A percentile compares a stretch with the other conserved stretches of the same genome.
phyloP scores from a whole-genome alignment of 2,888 invertebrate genomes.

The Auanema freiburgensis region DNA sequence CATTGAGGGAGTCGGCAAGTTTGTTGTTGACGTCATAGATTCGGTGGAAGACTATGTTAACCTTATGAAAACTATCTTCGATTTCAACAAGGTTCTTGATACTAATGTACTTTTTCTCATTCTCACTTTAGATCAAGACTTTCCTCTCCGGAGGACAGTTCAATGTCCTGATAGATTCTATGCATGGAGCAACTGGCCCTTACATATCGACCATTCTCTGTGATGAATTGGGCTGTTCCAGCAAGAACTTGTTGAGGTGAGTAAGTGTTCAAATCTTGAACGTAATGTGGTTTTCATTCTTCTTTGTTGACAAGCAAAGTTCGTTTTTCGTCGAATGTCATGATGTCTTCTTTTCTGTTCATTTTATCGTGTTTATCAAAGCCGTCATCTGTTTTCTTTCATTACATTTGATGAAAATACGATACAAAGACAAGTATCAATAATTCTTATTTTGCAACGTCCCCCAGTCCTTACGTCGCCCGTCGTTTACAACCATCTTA shows the following conservation, averaged over 20 bases:
- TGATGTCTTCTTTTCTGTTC: not conserved
- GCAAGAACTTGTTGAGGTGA: conserved; percentile 75
- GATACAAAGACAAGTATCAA: not conserved
- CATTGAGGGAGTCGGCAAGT: conserved; percentile 72
- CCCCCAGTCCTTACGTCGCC: not conserved
- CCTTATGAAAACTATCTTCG: conserved; percentile 94
- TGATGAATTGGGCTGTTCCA: conserved; percentile 79
- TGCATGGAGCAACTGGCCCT: conserved; percentile 97
- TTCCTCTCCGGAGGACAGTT: conserved; percentile 68
- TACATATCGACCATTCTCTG: conserved; percentile 87
- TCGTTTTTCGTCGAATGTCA: not conserved
- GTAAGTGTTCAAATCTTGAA: not conserved
- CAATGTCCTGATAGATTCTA: conserved; percentile 85
- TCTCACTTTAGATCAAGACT: conserved; percentile 29
- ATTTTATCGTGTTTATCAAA: not conserved
- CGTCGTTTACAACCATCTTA: not conserved
- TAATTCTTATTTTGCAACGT: not conserved
- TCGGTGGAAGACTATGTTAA: conserved; percentile 83
- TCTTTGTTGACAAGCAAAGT: not conserved
- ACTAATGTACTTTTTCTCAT: not conserved
- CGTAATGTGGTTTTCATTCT: not conserved
- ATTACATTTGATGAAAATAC: not conserved
- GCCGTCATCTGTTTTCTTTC: not conserved
- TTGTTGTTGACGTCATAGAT: conserved; percentile 86
- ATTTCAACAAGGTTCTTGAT: conserved; percentile 72